Evolutionary conservation across 2,113 vertebrate genomes (phyloP).

Genomic region (Hippocampus zosterae): DNA sequence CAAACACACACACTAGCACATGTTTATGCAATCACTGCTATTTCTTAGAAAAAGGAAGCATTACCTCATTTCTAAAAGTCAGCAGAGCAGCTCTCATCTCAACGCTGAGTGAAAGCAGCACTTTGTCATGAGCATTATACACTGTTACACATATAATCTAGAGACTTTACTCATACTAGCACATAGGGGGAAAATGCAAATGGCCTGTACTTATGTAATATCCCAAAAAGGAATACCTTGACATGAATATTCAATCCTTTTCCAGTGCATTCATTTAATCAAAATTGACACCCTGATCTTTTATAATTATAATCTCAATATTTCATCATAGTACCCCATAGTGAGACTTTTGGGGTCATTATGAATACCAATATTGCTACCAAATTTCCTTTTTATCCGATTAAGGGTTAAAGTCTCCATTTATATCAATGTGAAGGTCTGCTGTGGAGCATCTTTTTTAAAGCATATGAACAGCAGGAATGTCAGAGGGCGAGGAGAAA

Average conservation of each 20-base stretch:
- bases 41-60: conserved; percentile 25
- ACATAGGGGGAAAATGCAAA: background rate
- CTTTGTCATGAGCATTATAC: background rate
- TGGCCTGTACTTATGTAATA: background rate
- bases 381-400: background rate
- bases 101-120: conserved; percentile 1
- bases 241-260: background rate
- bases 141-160: background rate
- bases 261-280: background rate
- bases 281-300: background rate
- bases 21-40: conserved; percentile 12
- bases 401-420: background rate
- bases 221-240: background rate
- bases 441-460: conserved; percentile 3
- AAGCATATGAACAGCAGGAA: conserved; percentile 23
- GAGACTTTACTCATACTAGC: background rate
- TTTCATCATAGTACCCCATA: background rate
- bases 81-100: conserved; percentile 19
- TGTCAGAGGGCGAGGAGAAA: background rate
- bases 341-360: background rate
- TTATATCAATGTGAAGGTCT: background rate
- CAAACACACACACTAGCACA: background rate
- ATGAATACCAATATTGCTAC: background rate
- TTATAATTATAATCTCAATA: background rate
- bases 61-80: conserved; percentile 41